These are phyloP conservation scores for Leptarthrus brevirostris DNA, from an alignment of 2,888 invertebrate species.

Conservation along the genomic window DNA sequence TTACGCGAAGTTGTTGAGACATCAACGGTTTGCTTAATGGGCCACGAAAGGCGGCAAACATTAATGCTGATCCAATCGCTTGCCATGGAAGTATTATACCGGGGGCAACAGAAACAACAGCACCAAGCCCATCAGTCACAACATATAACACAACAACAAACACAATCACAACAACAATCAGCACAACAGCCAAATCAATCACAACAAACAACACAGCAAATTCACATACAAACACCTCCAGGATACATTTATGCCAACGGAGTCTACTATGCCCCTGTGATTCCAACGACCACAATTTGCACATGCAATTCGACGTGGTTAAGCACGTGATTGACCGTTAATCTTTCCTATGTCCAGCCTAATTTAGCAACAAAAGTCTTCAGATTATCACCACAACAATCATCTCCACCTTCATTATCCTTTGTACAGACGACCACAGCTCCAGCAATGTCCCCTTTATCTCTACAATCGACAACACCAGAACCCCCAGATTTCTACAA, in stretches of 20 bases:
- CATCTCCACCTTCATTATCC: slow-evolving; percentile 55
- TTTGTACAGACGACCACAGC: slow-evolving; percentile 33
- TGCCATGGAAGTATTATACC: slow-evolving; percentile 89
- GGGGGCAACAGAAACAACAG: slow-evolving; percentile 76
- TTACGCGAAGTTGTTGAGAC: slow-evolving; percentile 96
- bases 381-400: slow-evolving; percentile 54
- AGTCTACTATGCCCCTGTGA: slow-evolving; percentile 77
- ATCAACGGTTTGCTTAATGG: slow-evolving; percentile 99
- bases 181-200: slow-evolving; percentile 60
- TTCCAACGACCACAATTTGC: slow-evolving; percentile 75
- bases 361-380: slow-evolving; percentile 53
- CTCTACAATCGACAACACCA: neutral
- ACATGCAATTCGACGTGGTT: slow-evolving; percentile 71
- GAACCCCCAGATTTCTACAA: neutral
- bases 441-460: slow-evolving; percentile 52
- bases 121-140: slow-evolving; percentile 67
- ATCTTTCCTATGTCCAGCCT: slow-evolving; percentile 56
- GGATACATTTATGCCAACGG: slow-evolving; percentile 73
- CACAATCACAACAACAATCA: slow-evolving; percentile 68
- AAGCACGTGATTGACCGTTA: slow-evolving; percentile 72
- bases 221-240: slow-evolving; percentile 68
- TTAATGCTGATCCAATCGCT: slow-evolving; percentile 92
- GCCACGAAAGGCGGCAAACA: slow-evolving; percentile 97
- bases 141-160: slow-evolving; percentile 65
- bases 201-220: slow-evolving; percentile 64